A percentile compares a stretch with the other conserved stretches of the same genome.
Conservation (phyloP, 2,113 vertebrate genomes). For the Channa maculata region DNA sequence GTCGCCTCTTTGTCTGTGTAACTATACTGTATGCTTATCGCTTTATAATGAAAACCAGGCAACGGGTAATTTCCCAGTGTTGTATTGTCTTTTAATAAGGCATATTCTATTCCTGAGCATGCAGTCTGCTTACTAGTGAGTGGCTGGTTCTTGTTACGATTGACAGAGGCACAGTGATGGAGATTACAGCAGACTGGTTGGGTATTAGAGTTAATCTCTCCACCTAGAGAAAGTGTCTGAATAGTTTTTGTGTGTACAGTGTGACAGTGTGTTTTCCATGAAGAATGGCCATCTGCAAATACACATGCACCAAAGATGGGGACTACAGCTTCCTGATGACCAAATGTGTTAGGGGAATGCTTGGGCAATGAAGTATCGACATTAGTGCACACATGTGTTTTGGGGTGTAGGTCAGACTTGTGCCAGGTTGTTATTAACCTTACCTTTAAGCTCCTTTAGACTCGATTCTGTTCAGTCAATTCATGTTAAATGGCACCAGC, state of each 20-base stretch:
- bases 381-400: background rate
- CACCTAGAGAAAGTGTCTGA: constrained; percentile 56
- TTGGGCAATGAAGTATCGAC: background rate
- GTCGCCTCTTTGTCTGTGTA: constrained; percentile 1
- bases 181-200: constrained; percentile 64
- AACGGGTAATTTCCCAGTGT: background rate
- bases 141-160: constrained; percentile 52
- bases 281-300: constrained; percentile 9
- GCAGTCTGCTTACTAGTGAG: constrained; percentile 42
- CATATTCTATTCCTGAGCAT: constrained; percentile 34
- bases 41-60: background rate
- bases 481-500: too few species aligned
- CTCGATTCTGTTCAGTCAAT: background rate
- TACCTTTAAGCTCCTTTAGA: too few species aligned
- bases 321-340: background rate
- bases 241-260: constrained; percentile 19
- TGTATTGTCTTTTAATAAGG: constrained; percentile 45
- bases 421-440: constrained; percentile 1
- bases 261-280: constrained; percentile 3
- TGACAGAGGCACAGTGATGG: constrained; percentile 42
- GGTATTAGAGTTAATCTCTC: constrained; percentile 69
- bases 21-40: background rate
- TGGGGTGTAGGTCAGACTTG: background rate
- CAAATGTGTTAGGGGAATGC: background rate
- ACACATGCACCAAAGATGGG: background rate